Evolutionary conservation across 2,797 vertebrate species (phyloP).

Genomic region (Acrossocheilus fasciatus): DNA sequence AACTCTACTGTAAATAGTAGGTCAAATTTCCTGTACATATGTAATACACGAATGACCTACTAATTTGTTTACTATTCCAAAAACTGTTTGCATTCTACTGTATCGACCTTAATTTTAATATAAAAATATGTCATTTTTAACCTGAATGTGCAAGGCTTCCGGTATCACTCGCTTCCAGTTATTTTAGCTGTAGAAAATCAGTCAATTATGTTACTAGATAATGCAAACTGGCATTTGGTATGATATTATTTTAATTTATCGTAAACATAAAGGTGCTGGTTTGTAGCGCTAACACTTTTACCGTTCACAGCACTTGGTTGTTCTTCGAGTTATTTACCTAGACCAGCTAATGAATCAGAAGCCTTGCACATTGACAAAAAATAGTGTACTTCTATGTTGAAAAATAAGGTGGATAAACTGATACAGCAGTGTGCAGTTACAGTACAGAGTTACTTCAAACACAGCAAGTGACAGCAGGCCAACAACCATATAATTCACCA

Average conservation of each 20-base stretch:
- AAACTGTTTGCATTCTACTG: background rate
- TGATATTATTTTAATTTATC: background rate
- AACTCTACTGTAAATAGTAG: background rate
- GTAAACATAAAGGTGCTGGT: background rate
- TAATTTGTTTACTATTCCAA: background rate
- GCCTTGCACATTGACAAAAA: background rate
- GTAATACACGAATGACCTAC: background rate
- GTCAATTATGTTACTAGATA: no score
- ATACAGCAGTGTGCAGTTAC: background rate
- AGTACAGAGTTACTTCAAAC: conserved; percentile 16
- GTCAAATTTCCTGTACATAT: background rate
- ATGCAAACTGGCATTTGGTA: background rate
- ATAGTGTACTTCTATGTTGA: background rate
- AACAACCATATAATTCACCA: conserved; percentile 9
- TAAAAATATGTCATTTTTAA: background rate
- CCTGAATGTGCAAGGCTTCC: background rate
- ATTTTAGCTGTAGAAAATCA: background rate
- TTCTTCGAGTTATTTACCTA: background rate
- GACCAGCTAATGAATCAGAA: background rate
- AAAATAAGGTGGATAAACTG: background rate
- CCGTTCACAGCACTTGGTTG: background rate
- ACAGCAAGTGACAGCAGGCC: background rate
- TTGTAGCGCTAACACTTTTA: no score
- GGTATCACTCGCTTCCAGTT: background rate
- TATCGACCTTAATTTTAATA: background rate